Percentiles rank a stretch among this genome's conserved stretches.
These are phyloP conservation scores for Pyrocephalus nanus DNA, from an alignment of 2,797 vertebrate species.

Conservation along the genomic window DNA sequence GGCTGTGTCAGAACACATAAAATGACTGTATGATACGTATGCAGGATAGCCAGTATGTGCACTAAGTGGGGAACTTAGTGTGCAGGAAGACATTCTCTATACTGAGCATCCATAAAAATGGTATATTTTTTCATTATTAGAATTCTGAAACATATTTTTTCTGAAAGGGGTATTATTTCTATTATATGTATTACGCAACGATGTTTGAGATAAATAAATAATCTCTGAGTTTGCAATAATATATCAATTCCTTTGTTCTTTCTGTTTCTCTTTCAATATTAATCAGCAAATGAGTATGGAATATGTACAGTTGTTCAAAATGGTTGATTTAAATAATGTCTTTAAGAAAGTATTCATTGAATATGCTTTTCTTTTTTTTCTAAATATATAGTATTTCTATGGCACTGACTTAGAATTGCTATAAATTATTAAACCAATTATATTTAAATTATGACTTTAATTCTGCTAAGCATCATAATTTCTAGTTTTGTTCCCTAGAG, in stretches of 20 bases:
- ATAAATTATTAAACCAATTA: background rate
- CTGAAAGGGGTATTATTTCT: background rate
- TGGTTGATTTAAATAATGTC: background rate
- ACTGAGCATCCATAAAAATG: background rate
- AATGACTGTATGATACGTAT: background rate
- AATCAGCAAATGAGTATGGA: background rate
- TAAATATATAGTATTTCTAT: background rate
- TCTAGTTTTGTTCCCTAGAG: background rate
- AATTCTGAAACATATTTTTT: background rate
- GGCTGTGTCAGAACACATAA: background rate
- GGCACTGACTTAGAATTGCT: background rate
- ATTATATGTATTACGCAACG: background rate
- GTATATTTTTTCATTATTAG: background rate
- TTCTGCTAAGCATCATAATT: background rate
- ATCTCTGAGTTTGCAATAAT: background rate
- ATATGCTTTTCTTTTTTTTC: background rate
- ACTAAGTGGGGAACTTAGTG: background rate
- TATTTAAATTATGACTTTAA: background rate
- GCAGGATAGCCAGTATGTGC: background rate
- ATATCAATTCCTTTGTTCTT: background rate
- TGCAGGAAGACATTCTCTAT: background rate
- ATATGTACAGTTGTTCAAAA: background rate
- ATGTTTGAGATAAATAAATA: background rate
- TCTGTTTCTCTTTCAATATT: background rate
- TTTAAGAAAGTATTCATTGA: background rate